phyloP scores from a whole-genome alignment of 2,113 vertebrate genomes.

The Phodopus roborovskii region DNA sequence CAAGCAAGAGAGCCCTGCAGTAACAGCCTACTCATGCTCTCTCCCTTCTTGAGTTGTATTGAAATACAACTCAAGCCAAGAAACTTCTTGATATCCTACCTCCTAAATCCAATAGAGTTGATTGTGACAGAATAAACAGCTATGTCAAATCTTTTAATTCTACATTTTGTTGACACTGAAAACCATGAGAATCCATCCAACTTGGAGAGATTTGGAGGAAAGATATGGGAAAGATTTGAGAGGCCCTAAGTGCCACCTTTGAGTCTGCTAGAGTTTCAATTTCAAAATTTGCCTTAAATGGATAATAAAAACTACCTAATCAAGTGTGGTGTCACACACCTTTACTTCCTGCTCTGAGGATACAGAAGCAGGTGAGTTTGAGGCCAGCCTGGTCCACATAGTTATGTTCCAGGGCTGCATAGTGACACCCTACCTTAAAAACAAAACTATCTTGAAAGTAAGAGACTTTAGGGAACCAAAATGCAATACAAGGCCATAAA shows the following conservation, averaged over 20 bases:
- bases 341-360: not conserved
- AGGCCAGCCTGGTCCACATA: not conserved
- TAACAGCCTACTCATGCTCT: too few species aligned
- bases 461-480: not conserved
- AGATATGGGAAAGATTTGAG: not conserved
- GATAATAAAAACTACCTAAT: not conserved
- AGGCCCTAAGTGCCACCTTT: not conserved
- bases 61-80: not conserved
- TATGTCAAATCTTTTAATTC: not conserved
- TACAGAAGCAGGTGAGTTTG: not conserved
- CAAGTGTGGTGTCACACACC: not conserved
- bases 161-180: not conserved
- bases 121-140: not conserved
- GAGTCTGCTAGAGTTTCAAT: not conserved
- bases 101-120: not conserved
- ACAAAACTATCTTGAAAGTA: not conserved
- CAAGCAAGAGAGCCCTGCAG: not conserved
- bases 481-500: not conserved
- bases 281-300: not conserved
- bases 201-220: not conserved
- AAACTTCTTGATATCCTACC: not conserved
- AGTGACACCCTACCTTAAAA: not conserved
- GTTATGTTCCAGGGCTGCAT: not conserved
- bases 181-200: not conserved
- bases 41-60: too few species aligned